Evolutionary conservation across 2,888 invertebrate genomes (phyloP), one percentile per base, ranked within the genome.

Genomic region (Lacanobia oleracea): DNA sequence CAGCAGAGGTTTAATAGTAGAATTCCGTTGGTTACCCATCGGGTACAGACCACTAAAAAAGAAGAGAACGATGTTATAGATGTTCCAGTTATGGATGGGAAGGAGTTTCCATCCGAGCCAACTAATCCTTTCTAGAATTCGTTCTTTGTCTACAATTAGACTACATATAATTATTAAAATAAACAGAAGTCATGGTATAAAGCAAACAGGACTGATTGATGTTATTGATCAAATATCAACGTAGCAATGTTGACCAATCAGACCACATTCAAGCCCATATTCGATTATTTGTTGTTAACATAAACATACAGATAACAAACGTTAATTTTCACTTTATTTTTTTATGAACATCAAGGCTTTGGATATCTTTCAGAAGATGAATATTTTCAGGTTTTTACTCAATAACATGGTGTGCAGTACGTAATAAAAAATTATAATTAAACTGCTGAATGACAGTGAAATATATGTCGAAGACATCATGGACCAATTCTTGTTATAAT

Each of bases 181-280:
- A 51, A 56, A 40, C 27, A 21, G 6, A 21, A 61, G 16, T 23
- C 18, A 21, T 43, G 12, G 27, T 48, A 7, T 40, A 12, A 53
- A 43, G n/a, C 54, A 59, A 75, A 53, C 48, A 45, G 12, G n/a
- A 59, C 53, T 53, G 40, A 63, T 53, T 68, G 61, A 56, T 62
- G 37, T 74, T 74, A 48, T 72, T 72, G 45, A 67, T 75, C 37
- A 75, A 63, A 59, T 33, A 63, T 23, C 45, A 59, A 75, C 45
- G 45, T 37, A 48, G 40, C 59, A 64, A 60, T 60, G 59, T 60
- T 72, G 48, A 53, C 53, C 51, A 73, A 73, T 53, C 72, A 64
- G 71, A 71, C 63, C 23, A 62, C 43, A 33, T 37, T 37, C 27
- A 45, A 59, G 21, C 14, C 45, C 67, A 53, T 62, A 48, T 4